A percentile compares a stretch with the other conserved stretches of the same genome.
These are phyloP conservation scores for Telmatochromis sp. DNA, from an alignment of 2,113 vertebrate species.

Conservation along the genomic window DNA sequence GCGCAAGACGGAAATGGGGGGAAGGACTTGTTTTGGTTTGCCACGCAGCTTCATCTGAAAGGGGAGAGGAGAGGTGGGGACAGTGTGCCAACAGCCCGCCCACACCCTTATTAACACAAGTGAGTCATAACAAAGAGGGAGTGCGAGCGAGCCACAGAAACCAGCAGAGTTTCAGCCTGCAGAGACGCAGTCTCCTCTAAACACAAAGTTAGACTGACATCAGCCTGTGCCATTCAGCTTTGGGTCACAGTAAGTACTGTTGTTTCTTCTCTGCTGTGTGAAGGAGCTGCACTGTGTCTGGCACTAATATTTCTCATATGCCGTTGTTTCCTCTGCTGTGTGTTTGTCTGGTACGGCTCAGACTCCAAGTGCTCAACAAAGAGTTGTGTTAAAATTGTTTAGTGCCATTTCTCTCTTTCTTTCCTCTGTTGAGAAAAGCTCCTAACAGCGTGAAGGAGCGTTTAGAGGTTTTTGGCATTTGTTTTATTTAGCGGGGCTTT, in stretches of 20 bases:
- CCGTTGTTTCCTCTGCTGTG: background rate
- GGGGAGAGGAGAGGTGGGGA: background rate
- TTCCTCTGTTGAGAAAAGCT: background rate
- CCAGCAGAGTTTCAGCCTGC: background rate
- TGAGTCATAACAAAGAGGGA: conserved; percentile 53
- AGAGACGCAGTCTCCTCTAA: background rate
- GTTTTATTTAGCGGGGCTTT: background rate
- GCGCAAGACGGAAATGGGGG: background rate
- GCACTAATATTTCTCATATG: background rate
- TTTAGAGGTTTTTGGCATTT: background rate
- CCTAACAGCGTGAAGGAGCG: background rate
- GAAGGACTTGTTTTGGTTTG: background rate
- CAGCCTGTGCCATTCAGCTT: background rate
- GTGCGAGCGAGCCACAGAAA: background rate
- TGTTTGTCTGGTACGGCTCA: background rate
- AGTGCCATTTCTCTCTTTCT: background rate
- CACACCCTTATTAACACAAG: conserved; percentile 22
- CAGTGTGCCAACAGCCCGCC: conserved; percentile 21
- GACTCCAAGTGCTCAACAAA: background rate
- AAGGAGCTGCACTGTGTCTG: conserved; percentile 12
- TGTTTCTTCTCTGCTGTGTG: background rate
- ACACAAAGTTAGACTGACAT: background rate
- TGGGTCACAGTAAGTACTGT: conserved; percentile 36
- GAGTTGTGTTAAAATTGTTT: background rate
- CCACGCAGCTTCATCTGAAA: background rate